Conservation (phyloP, 2,888 invertebrate species). For the Scrobipalpa costella region DNA sequence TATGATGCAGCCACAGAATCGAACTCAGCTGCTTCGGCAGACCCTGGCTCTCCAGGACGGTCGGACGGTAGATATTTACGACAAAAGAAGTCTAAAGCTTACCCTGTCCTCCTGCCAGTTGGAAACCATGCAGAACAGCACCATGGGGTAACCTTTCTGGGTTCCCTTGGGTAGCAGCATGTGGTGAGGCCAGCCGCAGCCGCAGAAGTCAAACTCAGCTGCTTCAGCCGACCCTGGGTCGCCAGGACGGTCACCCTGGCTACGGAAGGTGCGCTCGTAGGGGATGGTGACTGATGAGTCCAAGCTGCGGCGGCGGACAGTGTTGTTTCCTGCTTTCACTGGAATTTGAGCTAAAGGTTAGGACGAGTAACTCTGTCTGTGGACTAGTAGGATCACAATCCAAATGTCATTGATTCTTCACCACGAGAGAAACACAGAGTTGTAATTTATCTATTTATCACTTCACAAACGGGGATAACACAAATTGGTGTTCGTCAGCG, state of each 20-base stretch:
- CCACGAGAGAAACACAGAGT: too few relatives aligned
- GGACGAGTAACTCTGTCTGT: too few relatives aligned
- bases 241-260: conserved; percentile 82
- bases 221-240: conserved; percentile 72
- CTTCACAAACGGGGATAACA: too few relatives aligned
- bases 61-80: too few relatives aligned
- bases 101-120: conserved; percentile 86
- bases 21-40: too few relatives aligned
- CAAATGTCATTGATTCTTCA: too few relatives aligned
- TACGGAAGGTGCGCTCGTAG: conserved; percentile 90
- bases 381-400: not conserved
- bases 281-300: conserved; percentile 92
- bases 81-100: too few relatives aligned
- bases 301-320: conserved; percentile 83
- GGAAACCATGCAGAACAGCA: conserved; percentile 89
- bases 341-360: too few relatives aligned
- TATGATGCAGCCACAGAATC: too few relatives aligned
- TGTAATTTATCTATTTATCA: too few relatives aligned
- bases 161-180: conserved; percentile 88
- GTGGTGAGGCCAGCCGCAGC: conserved; percentile 94
- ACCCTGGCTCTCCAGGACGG: too few relatives aligned
- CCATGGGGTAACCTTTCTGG: conserved; percentile 83
- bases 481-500: too few relatives aligned
- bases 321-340: conserved; percentile 86
- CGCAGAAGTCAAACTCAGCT: conserved; percentile 88